Percentiles rank a stretch among this genome's conserved stretches.
Conservation (phyloP, 1,140 invertebrate species). For the Linepithema humile region DNA sequence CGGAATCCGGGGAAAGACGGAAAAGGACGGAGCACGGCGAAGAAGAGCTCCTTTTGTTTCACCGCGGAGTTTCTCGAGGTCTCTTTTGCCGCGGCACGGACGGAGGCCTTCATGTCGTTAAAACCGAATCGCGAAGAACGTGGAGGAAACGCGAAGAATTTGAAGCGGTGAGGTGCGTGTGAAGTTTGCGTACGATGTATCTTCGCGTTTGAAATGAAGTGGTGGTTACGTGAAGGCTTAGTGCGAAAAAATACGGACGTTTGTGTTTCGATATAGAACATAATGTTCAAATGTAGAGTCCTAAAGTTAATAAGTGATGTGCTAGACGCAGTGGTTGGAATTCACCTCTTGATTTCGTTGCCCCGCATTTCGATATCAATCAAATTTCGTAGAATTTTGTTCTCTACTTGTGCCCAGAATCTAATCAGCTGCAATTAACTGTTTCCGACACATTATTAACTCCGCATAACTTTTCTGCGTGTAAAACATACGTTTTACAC, state of each 20-base stretch:
- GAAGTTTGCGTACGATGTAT: background rate
- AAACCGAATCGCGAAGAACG: background rate
- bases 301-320: background rate
- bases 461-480: conserved; percentile 19
- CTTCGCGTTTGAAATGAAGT: background rate
- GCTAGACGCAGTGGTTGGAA: background rate
- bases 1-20: conserved; percentile 57
- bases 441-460: conserved; percentile 7
- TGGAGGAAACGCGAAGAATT: background rate
- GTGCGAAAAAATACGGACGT: background rate
- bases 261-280: background rate
- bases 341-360: background rate
- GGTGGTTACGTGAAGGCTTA: too few species aligned
- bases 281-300: too few species aligned
- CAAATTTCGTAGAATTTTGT: too few species aligned
- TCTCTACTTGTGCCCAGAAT: background rate
- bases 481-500: conserved; percentile 30
- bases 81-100: background rate
- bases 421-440: background rate
- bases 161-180: background rate
- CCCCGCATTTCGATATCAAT: background rate
- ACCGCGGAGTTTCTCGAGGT: conserved; percentile 22
- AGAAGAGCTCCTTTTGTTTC: conserved; percentile 52
- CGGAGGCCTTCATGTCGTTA: background rate
- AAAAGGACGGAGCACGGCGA: conserved; percentile 30